Conservation (phyloP, 2,797 vertebrate species). For the Aplochiton taeniatus region DNA sequence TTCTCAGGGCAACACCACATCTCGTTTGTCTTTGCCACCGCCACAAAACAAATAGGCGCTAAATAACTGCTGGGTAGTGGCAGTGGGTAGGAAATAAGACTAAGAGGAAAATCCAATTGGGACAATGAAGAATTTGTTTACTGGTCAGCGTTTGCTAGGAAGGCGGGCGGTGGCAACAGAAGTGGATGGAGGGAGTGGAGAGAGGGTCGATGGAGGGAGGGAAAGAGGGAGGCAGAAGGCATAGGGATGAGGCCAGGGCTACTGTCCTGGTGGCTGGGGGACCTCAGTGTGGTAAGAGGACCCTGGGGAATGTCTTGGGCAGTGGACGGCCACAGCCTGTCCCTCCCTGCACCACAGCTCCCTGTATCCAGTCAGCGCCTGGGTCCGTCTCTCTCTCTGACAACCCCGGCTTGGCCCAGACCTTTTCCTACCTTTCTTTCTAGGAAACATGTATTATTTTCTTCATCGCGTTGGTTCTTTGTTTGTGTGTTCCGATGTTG, state of each 20-base stretch:
- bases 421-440: too few relatives aligned
- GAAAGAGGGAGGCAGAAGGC: too few relatives aligned
- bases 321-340: not conserved
- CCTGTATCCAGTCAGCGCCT: not conserved
- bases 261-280: too few relatives aligned
- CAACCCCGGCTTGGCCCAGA: too few relatives aligned
- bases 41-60: slow-evolving; percentile 74
- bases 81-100: slow-evolving; percentile 63
- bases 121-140: slow-evolving; percentile 70
- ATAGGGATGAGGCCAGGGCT: too few relatives aligned
- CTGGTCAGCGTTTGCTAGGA: not conserved
- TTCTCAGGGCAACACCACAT: slow-evolving; percentile 46
- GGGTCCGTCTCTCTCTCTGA: not conserved
- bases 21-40: slow-evolving; percentile 63
- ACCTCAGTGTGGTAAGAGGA: too few relatives aligned
- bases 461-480: too few relatives aligned
- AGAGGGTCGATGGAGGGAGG: not conserved
- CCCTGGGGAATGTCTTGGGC: too few relatives aligned
- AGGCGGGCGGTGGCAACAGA: slow-evolving; percentile 4
- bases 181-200: not conserved
- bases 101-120: slow-evolving; percentile 70
- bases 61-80: slow-evolving; percentile 57
- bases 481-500: too few relatives aligned
- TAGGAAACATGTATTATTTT: too few relatives aligned
- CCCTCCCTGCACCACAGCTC: not conserved